Conservation (phyloP, 2,888 invertebrate species). For the Trisateles emortualis region DNA sequence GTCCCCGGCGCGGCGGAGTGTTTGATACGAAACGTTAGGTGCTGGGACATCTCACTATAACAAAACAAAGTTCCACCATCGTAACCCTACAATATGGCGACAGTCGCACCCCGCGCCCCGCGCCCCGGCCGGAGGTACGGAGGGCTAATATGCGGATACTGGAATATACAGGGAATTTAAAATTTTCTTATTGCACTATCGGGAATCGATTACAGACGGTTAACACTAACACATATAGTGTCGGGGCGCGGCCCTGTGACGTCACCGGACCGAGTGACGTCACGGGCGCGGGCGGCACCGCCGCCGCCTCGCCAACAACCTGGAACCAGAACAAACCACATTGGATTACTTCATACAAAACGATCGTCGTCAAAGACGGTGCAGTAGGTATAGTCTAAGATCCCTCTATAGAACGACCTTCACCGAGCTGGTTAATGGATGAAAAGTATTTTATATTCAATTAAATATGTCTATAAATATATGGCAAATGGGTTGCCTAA, state of each 20-base stretch:
- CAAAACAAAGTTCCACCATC: slow-evolving; percentile 3
- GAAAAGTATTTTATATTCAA: too few species aligned
- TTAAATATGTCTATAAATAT: too few species aligned
- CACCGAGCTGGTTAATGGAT: too few species aligned
- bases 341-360: too few species aligned
- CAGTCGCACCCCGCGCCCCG: not conserved
- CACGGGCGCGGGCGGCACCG: slow-evolving; percentile 8
- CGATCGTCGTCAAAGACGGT: too few species aligned
- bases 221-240: slow-evolving; percentile 29
- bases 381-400: too few species aligned
- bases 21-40: slow-evolving; percentile 8
- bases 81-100: not conserved
- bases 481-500: too few species aligned
- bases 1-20: slow-evolving; percentile 2
- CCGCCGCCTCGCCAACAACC: slow-evolving; percentile 18
- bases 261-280: slow-evolving; percentile 2
- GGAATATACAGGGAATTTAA: slow-evolving; percentile 21
- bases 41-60: slow-evolving; percentile 11
- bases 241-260: slow-evolving; percentile 15
- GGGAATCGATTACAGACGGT: slow-evolving; percentile 42
- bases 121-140: slow-evolving; percentile 12
- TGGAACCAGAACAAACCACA: slow-evolving; percentile 8
- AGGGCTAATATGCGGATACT: slow-evolving; percentile 23
- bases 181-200: slow-evolving; percentile 40
- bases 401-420: too few species aligned